Conservation (phyloP, 2,113 vertebrate species). For the Carassius carassius region DNA sequence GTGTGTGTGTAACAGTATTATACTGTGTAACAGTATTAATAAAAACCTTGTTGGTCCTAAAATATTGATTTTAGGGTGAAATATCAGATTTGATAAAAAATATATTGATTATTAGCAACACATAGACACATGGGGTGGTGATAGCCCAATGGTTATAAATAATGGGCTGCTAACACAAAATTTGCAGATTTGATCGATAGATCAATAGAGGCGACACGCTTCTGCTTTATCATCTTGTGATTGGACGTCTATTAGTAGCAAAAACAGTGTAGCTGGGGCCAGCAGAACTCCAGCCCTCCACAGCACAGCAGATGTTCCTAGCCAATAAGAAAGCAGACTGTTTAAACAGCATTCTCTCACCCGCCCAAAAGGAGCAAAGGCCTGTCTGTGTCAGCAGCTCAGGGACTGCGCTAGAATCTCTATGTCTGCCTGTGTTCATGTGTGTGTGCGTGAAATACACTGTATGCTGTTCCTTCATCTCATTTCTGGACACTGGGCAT, state of each 20-base stretch:
- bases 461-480: constrained; percentile 51
- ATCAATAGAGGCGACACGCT: neutral
- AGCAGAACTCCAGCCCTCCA: neutral
- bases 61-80: neutral
- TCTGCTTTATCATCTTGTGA: neutral
- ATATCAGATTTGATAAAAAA: neutral
- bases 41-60: too few species aligned
- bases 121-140: neutral
- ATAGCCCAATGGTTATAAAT: neutral
- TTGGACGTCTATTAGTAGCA: neutral
- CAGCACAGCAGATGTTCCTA: constrained; percentile 32
- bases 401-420: constrained; percentile 63
- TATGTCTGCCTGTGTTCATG: neutral
- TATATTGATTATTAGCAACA: neutral
- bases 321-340: constrained; percentile 40
- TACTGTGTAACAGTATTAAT: too few species aligned
- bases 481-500: constrained; percentile 56
- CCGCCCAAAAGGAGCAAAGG: constrained; percentile 43
- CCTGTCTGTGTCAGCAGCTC: constrained; percentile 68
- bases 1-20: too few species aligned
- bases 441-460: neutral
- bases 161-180: neutral
- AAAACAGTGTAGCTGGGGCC: neutral
- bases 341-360: constrained; percentile 31
- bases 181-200: neutral